Conservation (phyloP, 2,797 vertebrate genomes). For the Malacoraja senta region DNA sequence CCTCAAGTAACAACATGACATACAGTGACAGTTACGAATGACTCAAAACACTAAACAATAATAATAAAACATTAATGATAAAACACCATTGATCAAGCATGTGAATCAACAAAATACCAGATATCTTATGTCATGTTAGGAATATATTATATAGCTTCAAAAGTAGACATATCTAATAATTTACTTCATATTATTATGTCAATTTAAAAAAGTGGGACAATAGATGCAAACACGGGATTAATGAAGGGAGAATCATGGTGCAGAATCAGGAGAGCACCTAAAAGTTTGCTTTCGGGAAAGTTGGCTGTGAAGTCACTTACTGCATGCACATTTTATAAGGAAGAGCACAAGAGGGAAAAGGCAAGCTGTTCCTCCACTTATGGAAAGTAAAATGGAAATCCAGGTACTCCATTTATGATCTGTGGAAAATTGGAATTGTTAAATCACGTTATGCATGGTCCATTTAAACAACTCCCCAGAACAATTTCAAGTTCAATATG, state of each 20-base stretch:
- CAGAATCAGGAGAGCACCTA: not conserved
- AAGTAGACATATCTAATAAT: not conserved
- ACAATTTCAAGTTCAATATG: not conserved
- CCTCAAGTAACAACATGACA: no score
- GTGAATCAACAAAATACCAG: no score
- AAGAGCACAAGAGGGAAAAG: not conserved
- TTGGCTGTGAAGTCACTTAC: not conserved
- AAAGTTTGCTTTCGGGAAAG: not conserved
- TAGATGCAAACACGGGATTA: not conserved
- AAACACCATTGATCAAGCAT: no score
- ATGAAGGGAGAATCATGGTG: not conserved
- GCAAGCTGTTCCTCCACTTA: slow-evolving; percentile 9
- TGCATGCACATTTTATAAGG: not conserved
- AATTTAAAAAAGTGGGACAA: not conserved
- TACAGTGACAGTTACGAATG: no score
- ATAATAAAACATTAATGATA: no score
- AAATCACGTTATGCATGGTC: not conserved
- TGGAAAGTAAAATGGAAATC: slow-evolving; percentile 3
- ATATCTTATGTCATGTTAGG: not conserved
- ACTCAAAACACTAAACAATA: no score
- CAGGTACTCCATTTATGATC: not conserved
- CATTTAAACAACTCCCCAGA: not conserved
- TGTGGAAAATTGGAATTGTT: not conserved
- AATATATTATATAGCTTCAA: not conserved
- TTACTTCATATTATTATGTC: not conserved